phyloP scores from a whole-genome alignment of 2,888 invertebrate species.

The Empis livida region DNA sequence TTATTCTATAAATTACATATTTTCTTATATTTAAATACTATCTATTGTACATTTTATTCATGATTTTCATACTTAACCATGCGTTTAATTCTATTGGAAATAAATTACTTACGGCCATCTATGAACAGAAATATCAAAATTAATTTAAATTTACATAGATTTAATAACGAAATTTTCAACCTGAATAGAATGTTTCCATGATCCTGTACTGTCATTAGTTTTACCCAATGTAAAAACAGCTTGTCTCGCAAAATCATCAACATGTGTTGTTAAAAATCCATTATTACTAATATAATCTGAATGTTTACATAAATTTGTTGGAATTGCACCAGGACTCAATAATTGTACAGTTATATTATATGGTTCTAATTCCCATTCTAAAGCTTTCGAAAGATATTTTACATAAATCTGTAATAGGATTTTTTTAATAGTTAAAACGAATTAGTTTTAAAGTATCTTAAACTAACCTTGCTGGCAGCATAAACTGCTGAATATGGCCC shows the following conservation, averaged over 20 bases:
- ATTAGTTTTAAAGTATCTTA: background rate
- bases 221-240: background rate
- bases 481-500: slow-evolving; percentile 76
- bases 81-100: background rate
- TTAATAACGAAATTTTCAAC: background rate
- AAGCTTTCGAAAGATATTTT: background rate
- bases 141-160: background rate
- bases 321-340: background rate
- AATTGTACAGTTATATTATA: background rate
- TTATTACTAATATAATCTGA: background rate
- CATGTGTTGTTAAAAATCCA: background rate
- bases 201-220: background rate
- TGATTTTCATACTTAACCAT: background rate
- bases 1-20: too few species aligned
- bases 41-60: background rate
- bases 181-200: background rate
- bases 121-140: background rate
- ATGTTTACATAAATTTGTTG: background rate
- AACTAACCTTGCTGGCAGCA: slow-evolving; percentile 69
- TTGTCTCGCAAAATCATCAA: background rate
- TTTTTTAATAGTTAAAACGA: background rate
- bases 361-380: background rate
- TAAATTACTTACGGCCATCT: background rate
- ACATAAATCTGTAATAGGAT: background rate
- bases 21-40: too few species aligned